Base-by-base conservation (phyloP, 2,113 vertebrate species). In the Carettochelys insculpta region DNA sequence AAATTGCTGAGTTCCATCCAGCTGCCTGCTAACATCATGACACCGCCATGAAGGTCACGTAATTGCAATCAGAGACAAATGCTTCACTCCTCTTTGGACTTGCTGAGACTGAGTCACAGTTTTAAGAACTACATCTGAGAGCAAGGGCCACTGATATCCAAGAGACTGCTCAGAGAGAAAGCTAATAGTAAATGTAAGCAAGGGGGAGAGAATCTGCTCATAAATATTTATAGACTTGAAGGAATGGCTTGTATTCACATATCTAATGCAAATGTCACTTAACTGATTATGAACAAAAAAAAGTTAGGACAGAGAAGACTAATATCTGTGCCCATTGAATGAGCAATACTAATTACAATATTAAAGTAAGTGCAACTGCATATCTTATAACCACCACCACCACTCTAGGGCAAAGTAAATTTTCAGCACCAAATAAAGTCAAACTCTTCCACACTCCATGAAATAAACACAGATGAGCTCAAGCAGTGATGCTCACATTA, bases 31-130 rank as follows among this genome's bases (percentile, higher is more conserved):
- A 7, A 65, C 56, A 77, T 10, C 24, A 43, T 25, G 77, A 45
- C 11, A 2, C 22, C 4, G 1, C 20, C 82, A 75, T n/a, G 27
- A 29, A 1, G 71, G 3, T 12, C 31, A 24, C 11, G 0, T 20
- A 8, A 41, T 0, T 27, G 43, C 5, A 27, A 24, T 43, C 7
- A 31, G n/a, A 84, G n/a, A 71, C 8, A 10, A 75, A 75, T 51
- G 17, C 24, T 2, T 85, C 17, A 1, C 61, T 9, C 2, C 50
- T 19, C 50, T 47, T 9, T 20, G 43, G 58, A 29, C 16, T 22
- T 41, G 0, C 4, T 3, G 31, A 52, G 43, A 2, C 76, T 58
- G 24, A 65, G 61, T 65, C 4, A n/a, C 9, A 8, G 17, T 65
- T n/a, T 65, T n/a, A 34, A 65, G 58, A 31, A 56, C 68, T 12